Conservation (phyloP, 2,888 invertebrate genomes). For the Melanargia galathea region DNA sequence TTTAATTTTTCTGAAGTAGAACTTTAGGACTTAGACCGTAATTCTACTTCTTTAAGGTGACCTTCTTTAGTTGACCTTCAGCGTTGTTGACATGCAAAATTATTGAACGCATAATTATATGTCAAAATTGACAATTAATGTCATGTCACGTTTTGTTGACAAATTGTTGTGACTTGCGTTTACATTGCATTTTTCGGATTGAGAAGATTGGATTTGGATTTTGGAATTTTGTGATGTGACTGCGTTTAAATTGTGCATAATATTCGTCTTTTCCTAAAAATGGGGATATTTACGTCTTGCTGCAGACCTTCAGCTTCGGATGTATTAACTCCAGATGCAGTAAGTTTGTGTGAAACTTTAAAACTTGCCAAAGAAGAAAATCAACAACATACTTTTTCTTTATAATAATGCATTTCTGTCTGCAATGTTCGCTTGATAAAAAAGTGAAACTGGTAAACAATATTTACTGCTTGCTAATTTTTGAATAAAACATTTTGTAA, state of each 20-base stretch:
- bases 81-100: slow-evolving; percentile 10
- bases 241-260: slow-evolving; percentile 31
- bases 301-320: slow-evolving; percentile 81
- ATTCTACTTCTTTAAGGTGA: too few relatives aligned
- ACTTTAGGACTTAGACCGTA: too few relatives aligned
- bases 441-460: background rate
- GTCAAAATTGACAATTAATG: slow-evolving; percentile 29
- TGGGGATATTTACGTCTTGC: slow-evolving; percentile 80
- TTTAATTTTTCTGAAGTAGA: too few relatives aligned
- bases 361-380: background rate
- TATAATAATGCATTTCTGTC: slow-evolving; percentile 7
- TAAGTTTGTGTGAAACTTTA: slow-evolving; percentile 56
- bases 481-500: background rate
- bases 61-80: too few relatives aligned
- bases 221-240: slow-evolving; percentile 28
- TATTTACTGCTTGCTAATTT: background rate
- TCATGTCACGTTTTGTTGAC: slow-evolving; percentile 37
- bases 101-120: slow-evolving; percentile 36
- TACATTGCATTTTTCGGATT: too few relatives aligned
- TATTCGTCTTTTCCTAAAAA: slow-evolving; percentile 45
- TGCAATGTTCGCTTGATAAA: background rate
- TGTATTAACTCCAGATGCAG: slow-evolving; percentile 81
- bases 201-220: too few relatives aligned
- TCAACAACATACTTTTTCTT: slow-evolving; percentile 6
- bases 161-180: slow-evolving; percentile 1